Percentiles rank a stretch among this genome's conserved stretches.
Conservation (phyloP, 92 coral and sea anemone species). For the Palythoa heliodiscus region DNA sequence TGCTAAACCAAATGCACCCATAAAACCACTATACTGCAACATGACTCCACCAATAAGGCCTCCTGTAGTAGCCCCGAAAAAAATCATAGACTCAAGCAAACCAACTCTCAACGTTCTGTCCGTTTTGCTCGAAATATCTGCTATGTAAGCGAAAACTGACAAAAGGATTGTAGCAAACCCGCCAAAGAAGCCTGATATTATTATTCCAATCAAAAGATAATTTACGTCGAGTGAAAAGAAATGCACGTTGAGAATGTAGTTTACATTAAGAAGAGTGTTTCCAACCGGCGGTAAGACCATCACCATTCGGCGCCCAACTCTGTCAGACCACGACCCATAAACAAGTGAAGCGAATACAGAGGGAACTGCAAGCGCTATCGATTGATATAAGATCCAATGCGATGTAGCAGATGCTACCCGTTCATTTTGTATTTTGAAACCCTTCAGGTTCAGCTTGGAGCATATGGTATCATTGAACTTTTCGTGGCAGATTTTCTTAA, state of each 20-base stretch:
- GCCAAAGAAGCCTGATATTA: conserved; percentile 81
- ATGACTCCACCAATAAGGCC: conserved; percentile 78
- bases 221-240: conserved; percentile 69
- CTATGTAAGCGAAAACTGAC: conserved; percentile 86
- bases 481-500: conserved; percentile 76
- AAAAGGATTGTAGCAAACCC: conserved; percentile 81
- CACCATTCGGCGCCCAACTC: conserved; percentile 81
- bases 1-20: conserved; percentile 80
- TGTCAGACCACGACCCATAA: conserved; percentile 94
- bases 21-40: conserved; percentile 72
- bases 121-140: conserved; percentile 83
- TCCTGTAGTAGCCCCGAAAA: conserved; percentile 82
- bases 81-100: conserved; percentile 90
- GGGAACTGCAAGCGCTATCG: conserved; percentile 69
- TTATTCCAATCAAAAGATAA: conserved; percentile 74
- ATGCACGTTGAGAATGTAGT: conserved; percentile 68
- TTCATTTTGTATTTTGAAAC: conserved; percentile 48
- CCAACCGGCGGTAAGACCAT: conserved; percentile 82
- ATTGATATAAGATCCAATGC: conserved; percentile 83
- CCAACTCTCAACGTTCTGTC: conserved; percentile 81
- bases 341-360: conserved; percentile 76
- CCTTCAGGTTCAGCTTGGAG: conserved; percentile 60
- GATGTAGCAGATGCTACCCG: conserved; percentile 76
- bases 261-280: conserved; percentile 62
- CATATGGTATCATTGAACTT: conserved; percentile 69